These are phyloP conservation scores for Melanocharis versteri DNA, from an alignment of 2,113 vertebrate genomes.

Conservation along the genomic window DNA sequence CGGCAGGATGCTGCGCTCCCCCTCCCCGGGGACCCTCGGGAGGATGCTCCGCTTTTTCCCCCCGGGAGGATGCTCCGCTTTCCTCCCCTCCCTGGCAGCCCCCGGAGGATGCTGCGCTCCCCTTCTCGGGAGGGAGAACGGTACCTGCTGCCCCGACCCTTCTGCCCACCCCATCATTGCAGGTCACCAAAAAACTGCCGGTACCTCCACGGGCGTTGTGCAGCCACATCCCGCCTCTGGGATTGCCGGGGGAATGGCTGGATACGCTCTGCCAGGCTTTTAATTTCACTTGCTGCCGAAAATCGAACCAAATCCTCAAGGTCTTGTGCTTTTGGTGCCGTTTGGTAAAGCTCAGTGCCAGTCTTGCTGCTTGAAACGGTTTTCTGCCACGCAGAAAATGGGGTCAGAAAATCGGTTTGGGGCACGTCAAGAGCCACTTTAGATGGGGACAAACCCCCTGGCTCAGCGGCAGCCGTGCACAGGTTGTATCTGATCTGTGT, in stretches of 20 bases:
- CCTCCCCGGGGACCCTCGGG: not conserved
- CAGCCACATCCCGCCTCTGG: not conserved
- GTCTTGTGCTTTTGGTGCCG: not conserved
- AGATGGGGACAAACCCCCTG: not conserved
- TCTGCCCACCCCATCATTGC: rapidly evolving
- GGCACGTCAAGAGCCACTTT: rapidly evolving
- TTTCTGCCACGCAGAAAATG: not conserved
- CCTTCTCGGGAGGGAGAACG: not conserved
- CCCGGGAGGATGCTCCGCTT: not conserved
- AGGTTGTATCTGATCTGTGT: rapidly evolving
- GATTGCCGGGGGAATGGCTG: rapidly evolving
- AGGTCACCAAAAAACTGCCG: not conserved
- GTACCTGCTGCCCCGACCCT: not conserved
- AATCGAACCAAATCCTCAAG: not conserved
- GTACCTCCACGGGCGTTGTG: not conserved
- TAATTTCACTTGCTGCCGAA: not conserved
- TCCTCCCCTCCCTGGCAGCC: rapidly evolving
- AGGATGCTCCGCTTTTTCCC: not conserved
- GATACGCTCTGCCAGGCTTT: rapidly evolving
- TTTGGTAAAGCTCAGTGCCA: rapidly evolving
- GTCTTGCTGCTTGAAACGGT: rapidly evolving
- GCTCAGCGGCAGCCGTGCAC: rapidly evolving
- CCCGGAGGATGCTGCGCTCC: not conserved
- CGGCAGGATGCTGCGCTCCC: not conserved
- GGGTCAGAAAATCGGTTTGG: not conserved